Evolutionary conservation across 2,797 vertebrate species (phyloP), one percentile per base, ranked within the genome.

Genomic region (Acropternis orthonyx): DNA sequence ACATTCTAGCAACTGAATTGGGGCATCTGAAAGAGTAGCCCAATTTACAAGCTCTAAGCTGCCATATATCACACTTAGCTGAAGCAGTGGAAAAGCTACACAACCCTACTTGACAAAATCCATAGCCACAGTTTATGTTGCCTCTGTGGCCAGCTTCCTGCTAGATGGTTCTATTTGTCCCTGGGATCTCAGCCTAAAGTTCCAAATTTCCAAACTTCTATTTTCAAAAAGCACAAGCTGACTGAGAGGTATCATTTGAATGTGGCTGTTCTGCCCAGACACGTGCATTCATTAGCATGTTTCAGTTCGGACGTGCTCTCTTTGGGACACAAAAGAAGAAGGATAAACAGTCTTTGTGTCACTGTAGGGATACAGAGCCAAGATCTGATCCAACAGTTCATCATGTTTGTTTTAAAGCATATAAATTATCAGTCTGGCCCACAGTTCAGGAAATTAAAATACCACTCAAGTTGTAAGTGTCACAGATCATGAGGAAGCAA

Each of bases 291-390:
- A 27, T 72, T 17, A 72, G 17, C 13, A 4, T 9, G 14, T 36
- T 85, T 68, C 75, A 46, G 46, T 5, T 73, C 37, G 63, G 75
- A 20, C 5, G 7, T 10, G 3, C 10, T 43, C 44, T 49, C 8
- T 26, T 24, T 30, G 21, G 6, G 36, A 32, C 39, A 51, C 19
- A 32, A 39, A 81, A 34, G 0, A 81, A 34, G 0, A 41, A 73
- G 49, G n/a, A 51, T 19, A 18, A 24, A 58, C 9, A 65, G 44
- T 36, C 51, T 69, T 68, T 0, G 6, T 0, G 3, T 3, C 30
- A n/a, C 3, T 75, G 51, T 13, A 28, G 58, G 41, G 46, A 43
- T 2, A 7, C 16, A 79, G 24, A 71, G 34, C 37, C 41, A n/a
- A 78, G 32, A 30, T n/a, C 14, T n/a, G 55, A 66, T 12, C 52